Conservation (phyloP, 2,113 vertebrate species). For the Morone saxatilis region DNA sequence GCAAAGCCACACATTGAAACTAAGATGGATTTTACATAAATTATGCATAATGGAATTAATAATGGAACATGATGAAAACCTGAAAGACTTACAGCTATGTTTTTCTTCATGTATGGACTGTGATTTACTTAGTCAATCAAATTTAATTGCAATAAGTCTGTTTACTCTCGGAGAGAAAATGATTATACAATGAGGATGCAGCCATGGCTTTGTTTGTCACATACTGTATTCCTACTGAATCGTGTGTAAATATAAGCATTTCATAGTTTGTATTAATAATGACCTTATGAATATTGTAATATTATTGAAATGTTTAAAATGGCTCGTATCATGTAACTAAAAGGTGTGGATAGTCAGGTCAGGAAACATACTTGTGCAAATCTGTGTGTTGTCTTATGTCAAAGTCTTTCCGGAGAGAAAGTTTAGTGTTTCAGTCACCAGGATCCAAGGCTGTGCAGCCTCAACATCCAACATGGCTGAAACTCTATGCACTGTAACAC, state of each 20-base stretch:
- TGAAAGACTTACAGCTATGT: background rate
- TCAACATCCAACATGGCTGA: constrained; percentile 39
- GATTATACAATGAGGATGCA: background rate
- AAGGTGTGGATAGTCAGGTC: background rate
- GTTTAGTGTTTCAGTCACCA: constrained; percentile 49
- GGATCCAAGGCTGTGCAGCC: constrained; percentile 37
- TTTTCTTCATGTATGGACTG: background rate
- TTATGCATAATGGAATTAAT: background rate
- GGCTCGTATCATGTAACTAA: background rate
- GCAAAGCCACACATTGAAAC: background rate
- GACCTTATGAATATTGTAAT: background rate
- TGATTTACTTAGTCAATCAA: background rate
- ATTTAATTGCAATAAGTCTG: background rate
- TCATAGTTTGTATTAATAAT: background rate
- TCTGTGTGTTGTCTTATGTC: constrained; percentile 7
- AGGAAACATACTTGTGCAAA: constrained; percentile 25
- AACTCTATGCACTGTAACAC: constrained; percentile 58
- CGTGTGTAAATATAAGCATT: background rate
- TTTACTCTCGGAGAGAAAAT: background rate
- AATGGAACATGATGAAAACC: background rate
- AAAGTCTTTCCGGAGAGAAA: constrained; percentile 32
- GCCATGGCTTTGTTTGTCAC: background rate
- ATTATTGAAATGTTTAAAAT: background rate
- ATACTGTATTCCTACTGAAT: background rate
- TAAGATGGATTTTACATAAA: background rate